A percentile compares a stretch with the other conserved stretches of the same genome.
Conservation (phyloP, 2,888 invertebrate species). For the Rhimphoctona megacephalus region DNA sequence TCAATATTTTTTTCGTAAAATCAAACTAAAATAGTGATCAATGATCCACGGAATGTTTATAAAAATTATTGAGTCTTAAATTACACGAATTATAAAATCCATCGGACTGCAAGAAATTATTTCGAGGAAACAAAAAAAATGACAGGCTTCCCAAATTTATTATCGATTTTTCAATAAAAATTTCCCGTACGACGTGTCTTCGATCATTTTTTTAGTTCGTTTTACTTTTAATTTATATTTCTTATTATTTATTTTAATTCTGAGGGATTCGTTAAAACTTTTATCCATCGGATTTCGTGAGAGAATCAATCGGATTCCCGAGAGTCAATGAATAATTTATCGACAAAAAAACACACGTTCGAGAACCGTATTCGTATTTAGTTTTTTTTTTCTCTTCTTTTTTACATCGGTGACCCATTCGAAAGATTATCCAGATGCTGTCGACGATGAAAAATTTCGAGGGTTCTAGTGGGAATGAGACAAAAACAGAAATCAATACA, state of each 20-base stretch:
- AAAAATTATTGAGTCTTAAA: not conserved
- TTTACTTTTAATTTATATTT: not conserved
- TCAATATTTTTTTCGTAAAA: not conserved
- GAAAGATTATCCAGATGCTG: conserved; percentile 36
- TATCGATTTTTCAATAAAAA: not conserved
- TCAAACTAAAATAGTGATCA: not conserved
- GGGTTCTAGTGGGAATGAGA: conserved; percentile 11
- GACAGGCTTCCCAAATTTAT: not conserved
- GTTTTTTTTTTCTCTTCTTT: conserved; percentile 2
- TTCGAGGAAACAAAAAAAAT: not conserved
- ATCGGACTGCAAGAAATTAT: not conserved
- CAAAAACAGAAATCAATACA: not conserved
- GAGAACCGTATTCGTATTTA: conserved; percentile 17
- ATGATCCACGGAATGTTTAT: not conserved
- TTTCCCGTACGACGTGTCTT: not conserved
- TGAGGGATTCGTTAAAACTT: conserved; percentile 16
- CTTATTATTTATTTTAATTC: not conserved
- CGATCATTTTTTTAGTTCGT: not conserved
- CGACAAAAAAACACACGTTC: conserved; percentile 16
- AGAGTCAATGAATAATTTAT: conserved; percentile 35
- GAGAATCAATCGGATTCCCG: conserved; percentile 12
- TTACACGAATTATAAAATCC: not conserved
- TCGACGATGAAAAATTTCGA: conserved; percentile 38
- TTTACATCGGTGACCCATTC: conserved; percentile 33
- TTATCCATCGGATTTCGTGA: not conserved